These are phyloP conservation scores for Cepphus grylle DNA, from an alignment of 2,113 vertebrate species.

Conservation along the genomic window DNA sequence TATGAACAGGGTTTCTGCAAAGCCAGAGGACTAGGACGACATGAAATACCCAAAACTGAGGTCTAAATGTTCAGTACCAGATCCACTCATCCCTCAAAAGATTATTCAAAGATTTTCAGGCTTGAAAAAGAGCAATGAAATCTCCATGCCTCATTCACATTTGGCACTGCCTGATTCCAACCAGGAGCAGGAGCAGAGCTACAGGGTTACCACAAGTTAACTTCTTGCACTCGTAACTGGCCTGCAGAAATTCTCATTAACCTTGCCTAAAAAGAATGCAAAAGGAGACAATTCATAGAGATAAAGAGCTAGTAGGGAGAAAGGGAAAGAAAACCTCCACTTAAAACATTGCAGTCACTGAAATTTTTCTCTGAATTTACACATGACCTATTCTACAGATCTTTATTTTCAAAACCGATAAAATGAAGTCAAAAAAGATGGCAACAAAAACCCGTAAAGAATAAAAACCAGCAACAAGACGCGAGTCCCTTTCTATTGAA, in stretches of 20 bases:
- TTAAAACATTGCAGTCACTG: background rate
- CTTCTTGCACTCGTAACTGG: background rate
- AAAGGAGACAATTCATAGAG: background rate
- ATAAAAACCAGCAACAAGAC: background rate
- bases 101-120: background rate
- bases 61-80: background rate
- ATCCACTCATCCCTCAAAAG: background rate
- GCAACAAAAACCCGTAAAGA: background rate
- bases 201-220: background rate
- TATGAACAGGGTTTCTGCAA: background rate
- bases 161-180: background rate
- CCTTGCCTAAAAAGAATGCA: background rate
- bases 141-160: background rate
- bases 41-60: background rate
- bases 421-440: background rate
- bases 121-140: background rate
- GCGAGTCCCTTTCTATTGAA: background rate
- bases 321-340: background rate
- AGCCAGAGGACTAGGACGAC: background rate
- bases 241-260: background rate
- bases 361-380: background rate
- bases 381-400: background rate
- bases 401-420: background rate
- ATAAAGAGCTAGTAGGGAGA: background rate
- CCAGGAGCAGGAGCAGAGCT: background rate